Percentiles rank a stretch among this genome's conserved stretches.
Conservation (phyloP, 1,140 invertebrate genomes). For the Pararge aegeria region DNA sequence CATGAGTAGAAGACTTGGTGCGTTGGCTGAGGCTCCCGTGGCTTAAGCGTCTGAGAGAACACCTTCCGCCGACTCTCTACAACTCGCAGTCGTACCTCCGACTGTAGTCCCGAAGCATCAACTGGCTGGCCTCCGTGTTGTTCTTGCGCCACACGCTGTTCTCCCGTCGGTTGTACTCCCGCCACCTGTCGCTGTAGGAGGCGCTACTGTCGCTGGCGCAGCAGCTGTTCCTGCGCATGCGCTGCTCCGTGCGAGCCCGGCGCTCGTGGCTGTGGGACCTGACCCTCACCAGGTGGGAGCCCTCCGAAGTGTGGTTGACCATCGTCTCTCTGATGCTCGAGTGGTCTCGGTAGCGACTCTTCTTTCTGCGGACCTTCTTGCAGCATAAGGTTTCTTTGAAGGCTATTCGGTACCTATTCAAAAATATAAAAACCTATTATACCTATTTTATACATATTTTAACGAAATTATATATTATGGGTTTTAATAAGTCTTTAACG, state of each 20-base stretch:
- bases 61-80: not conserved
- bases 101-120: slow-evolving; percentile 29
- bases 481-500: too few species aligned
- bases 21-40: too few species aligned
- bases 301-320: slow-evolving; percentile 65
- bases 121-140: slow-evolving; percentile 21
- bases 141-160: slow-evolving; percentile 24
- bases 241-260: slow-evolving; percentile 43
- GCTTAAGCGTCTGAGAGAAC: too few species aligned
- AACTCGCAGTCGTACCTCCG: slow-evolving; percentile 27
- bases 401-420: slow-evolving; percentile 88
- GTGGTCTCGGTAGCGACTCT: slow-evolving; percentile 78
- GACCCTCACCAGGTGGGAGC: slow-evolving; percentile 64
- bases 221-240: slow-evolving; percentile 44
- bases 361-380: slow-evolving; percentile 59
- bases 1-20: too few species aligned
- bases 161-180: slow-evolving; percentile 30
- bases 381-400: slow-evolving; percentile 87
- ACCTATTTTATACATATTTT: not conserved
- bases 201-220: slow-evolving; percentile 43
- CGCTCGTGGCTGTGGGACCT: slow-evolving; percentile 55
- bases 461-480: too few species aligned
- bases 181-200: slow-evolving; percentile 47
- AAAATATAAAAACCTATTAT: slow-evolving; percentile 2
- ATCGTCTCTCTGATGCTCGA: slow-evolving; percentile 81